Base-by-base conservation (phyloP, 2,888 invertebrate genomes). In the Gastracanthus pulcherrimus region DNA sequence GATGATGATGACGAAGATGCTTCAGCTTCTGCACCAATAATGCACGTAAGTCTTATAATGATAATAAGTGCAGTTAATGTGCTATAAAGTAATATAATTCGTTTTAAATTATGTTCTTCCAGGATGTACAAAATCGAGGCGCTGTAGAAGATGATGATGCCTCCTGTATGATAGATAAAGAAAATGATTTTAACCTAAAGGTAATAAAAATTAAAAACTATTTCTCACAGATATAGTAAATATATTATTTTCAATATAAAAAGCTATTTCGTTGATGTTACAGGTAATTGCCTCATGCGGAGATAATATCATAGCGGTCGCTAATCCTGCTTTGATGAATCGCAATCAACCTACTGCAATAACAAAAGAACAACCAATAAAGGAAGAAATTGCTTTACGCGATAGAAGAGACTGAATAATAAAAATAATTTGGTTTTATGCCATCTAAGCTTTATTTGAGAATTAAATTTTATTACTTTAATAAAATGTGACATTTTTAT, bases 241-340 rank as follows among this genome's bases (percentile, higher is more conserved):
- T 55, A 11, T 7, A 58, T 55, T 19, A 23, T 23, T 38, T 66
- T 41, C 16, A 41, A 23, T 16, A 16, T 67, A 5, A 36, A 70
- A 34, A 7, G 4, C 38, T 19, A 58, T 34, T 29, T 31, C 29
- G 7, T 81, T 64, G 23, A 23, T 31, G 23, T 83, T 69, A 41
- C 94, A 96, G 93, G 95, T 97, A 83, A 96, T 97, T 82, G 96
- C 97, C 0, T 95, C 97, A 0, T 95, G 97, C 16, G 97, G 97
- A 0, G 96, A 96, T 90, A 96, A 96, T 90, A 97, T 97, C 88
- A 97, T 97, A 86, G 97, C 97, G 0, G 97, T 97, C 0, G 96
- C 97, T 29, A 97, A 97, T 93, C 97, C 97, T 16, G 97, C 97
- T 2, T 92, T 97, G 84, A 91, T 91, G 90, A 90, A 90, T 84